phyloP scores from a whole-genome alignment of 2,113 vertebrate genomes.

The Corythornis madagascariensis region DNA sequence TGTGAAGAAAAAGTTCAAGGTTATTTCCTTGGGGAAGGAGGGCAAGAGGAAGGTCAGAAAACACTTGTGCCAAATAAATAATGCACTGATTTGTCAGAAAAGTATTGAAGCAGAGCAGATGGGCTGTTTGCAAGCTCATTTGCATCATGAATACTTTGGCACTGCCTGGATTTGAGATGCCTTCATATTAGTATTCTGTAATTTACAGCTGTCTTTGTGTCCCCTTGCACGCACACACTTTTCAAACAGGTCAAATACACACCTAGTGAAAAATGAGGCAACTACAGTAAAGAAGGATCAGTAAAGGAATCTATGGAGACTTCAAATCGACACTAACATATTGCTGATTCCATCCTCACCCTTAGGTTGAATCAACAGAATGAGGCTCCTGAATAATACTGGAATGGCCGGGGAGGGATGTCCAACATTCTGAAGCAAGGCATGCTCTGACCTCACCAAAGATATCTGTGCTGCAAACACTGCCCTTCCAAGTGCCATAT shows the following conservation, averaged over 20 bases:
- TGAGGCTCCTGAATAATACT: neutral
- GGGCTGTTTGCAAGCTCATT: slow-evolving; percentile 5
- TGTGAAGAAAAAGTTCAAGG: neutral
- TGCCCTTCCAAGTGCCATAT: neutral
- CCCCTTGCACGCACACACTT: neutral
- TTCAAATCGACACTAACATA: neutral
- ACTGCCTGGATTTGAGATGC: neutral
- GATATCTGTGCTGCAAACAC: neutral
- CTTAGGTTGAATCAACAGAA: neutral
- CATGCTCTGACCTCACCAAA: neutral
- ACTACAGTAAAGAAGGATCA: neutral
- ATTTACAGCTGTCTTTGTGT: neutral
- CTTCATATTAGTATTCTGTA: neutral
- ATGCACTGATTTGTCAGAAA: neutral
- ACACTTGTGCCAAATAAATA: slow-evolving; percentile 15
- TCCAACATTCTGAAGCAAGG: neutral
- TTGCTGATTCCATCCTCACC: neutral
- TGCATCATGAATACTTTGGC: neutral
- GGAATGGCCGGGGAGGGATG: neutral
- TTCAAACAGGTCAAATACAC: neutral
- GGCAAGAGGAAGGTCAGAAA: slow-evolving; percentile 3
- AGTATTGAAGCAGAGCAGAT: slow-evolving; percentile 10
- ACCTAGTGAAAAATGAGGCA: neutral
- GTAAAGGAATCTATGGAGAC: too few relatives aligned
- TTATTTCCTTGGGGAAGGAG: slow-evolving; percentile 4